phyloP scores from a whole-genome alignment of 2,888 invertebrate genomes.

The Caenorhabditis angaria region DNA sequence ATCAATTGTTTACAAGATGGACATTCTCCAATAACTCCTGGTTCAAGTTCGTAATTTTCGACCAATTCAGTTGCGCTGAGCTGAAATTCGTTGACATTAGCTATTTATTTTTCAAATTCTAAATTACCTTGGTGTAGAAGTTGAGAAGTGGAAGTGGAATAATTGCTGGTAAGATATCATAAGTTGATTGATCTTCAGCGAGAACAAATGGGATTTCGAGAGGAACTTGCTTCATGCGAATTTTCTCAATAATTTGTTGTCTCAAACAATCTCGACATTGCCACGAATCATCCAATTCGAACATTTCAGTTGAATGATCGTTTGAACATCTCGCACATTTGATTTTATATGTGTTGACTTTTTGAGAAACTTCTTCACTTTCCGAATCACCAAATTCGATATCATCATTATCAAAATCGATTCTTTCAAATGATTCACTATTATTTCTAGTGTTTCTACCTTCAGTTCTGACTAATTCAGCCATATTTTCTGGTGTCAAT shows the following conservation, averaged over 20 bases:
- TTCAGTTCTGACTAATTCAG: conserved; percentile 37
- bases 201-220: conserved; percentile 47
- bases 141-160: conserved; percentile 49
- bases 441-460: conserved; percentile 16
- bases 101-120: neutral
- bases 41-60: conserved; percentile 20
- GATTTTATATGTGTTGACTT: conserved; percentile 10
- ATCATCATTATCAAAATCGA: conserved; percentile 35
- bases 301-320: conserved; percentile 42
- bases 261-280: conserved; percentile 51
- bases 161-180: conserved; percentile 48
- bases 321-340: conserved; percentile 43
- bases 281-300: conserved; percentile 60
- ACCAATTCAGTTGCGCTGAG: conserved; percentile 37
- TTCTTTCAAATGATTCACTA: conserved; percentile 48
- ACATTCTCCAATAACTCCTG: conserved; percentile 45
- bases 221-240: conserved; percentile 41
- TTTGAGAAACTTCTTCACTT: conserved; percentile 8
- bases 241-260: conserved; percentile 37
- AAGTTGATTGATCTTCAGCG: conserved; percentile 39
- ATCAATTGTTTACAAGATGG: conserved; percentile 49
- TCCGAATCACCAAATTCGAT: conserved; percentile 33
- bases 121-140: conserved; percentile 44
- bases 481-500: conserved; percentile 44
- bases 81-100: conserved; percentile 5